These are phyloP conservation scores for Stegodyphus dumicola DNA, from an alignment of 1,140 invertebrate genomes.

Conservation along the genomic window DNA sequence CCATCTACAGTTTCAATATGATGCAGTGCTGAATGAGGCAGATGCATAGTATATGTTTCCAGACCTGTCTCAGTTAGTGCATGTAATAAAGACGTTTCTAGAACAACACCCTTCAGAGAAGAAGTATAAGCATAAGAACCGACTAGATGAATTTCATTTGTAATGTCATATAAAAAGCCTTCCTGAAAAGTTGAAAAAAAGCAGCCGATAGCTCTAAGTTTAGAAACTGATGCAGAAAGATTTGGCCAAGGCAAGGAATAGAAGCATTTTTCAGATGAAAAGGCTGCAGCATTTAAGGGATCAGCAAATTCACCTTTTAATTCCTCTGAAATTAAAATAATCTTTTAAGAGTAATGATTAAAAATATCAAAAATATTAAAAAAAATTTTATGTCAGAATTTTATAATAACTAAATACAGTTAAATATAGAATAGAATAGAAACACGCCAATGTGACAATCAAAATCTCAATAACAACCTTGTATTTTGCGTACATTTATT, in stretches of 20 bases:
- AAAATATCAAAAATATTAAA: no score
- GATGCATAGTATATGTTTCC: constrained; percentile 80
- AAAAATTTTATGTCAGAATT: no score
- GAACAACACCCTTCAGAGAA: constrained; percentile 75
- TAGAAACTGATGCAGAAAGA: neutral
- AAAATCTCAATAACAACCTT: no score
- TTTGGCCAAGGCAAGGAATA: constrained; percentile 19
- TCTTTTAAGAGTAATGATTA: no score
- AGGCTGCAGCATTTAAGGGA: constrained; percentile 50
- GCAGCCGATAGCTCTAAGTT: constrained; percentile 38
- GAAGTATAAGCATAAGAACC: constrained; percentile 78
- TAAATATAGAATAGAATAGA: no score
- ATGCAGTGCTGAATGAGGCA: constrained; percentile 70
- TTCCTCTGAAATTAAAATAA: constrained; percentile 30
- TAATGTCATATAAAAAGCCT: constrained; percentile 74
- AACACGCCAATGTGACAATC: no score
- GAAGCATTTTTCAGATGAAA: constrained; percentile 17
- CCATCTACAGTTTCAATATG: constrained; percentile 61
- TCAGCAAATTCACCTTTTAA: constrained; percentile 25
- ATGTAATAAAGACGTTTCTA: constrained; percentile 79
- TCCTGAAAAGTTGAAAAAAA: constrained; percentile 72
- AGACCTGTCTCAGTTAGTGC: constrained; percentile 81
- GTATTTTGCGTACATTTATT: no score
- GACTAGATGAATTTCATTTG: constrained; percentile 63
- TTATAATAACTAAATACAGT: neutral